Evolutionary conservation across 2,888 invertebrate species (phyloP).

Genomic region (Epinotia bilunana): DNA sequence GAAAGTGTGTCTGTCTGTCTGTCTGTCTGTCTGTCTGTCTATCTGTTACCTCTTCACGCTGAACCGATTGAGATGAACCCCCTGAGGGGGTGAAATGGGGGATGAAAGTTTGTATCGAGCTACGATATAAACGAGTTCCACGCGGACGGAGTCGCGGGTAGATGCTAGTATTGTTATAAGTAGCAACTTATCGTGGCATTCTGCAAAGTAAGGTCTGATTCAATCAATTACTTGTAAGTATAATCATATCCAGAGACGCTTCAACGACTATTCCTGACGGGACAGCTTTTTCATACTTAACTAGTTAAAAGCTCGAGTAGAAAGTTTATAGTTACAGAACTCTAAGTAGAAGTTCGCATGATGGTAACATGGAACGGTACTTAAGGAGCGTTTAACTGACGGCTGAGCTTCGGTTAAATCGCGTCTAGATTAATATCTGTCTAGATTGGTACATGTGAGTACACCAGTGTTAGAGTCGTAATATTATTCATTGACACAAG

Average conservation of each 20-base stretch:
- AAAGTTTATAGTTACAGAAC: constrained; percentile 11
- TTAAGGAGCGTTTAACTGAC: constrained; percentile 26
- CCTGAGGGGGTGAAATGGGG: too few species aligned
- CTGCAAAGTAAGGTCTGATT: too few species aligned
- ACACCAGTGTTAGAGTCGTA: neutral
- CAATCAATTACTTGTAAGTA: neutral
- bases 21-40: too few species aligned
- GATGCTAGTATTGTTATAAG: too few species aligned
- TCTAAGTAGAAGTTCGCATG: constrained; percentile 1
- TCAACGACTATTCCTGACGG: neutral
- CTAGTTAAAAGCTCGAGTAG: constrained; percentile 3
- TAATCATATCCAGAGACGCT: neutral
- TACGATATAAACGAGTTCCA: too few species aligned
- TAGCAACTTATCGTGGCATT: too few species aligned
- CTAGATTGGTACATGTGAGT: constrained; percentile 33
- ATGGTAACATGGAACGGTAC: constrained; percentile 22
- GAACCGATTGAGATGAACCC: too few species aligned
- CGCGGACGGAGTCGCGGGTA: too few species aligned
- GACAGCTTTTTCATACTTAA: constrained; percentile 7
- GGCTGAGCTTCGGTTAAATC: constrained; percentile 15
- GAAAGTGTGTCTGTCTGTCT: too few species aligned
- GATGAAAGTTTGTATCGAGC: too few species aligned
- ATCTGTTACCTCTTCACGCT: too few species aligned
- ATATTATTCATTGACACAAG: neutral
- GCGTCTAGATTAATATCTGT: constrained; percentile 41